Evolutionary conservation across 2,888 invertebrate species (phyloP), one percentile per base, ranked within the genome.

Genomic region (Dolichomitus sp.): DNA sequence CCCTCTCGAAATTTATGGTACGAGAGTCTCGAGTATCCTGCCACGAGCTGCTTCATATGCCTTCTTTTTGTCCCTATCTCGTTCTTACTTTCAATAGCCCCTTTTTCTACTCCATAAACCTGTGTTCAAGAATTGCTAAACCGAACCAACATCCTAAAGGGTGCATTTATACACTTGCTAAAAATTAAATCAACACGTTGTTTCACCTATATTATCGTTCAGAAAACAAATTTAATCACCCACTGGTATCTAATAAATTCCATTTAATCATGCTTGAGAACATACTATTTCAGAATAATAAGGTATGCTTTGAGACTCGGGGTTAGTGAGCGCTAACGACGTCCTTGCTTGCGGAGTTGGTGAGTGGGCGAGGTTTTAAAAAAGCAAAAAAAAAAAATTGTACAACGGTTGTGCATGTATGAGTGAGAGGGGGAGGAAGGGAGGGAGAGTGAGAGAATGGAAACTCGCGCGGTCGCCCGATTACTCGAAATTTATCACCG

Each of bases 1-100:
- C 63, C 75, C 84, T 85, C 85, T 86, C 80, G 80, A 87, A 89
- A 89, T 88, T 90, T 88, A 88, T 86, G 83, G 83, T 80, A 86
- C 85, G 85, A 88, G 85, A 87, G 81, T 86, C 85, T 82, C 69
- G 77, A 84, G 85, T 78, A 79, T 76, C 57, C 70, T 73, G 66
- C 61, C 45, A 63, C 50, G 66, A 76, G 59, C 45, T 69, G 45
- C 68, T 50, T 45, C 54, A 19, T 45, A 57, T 37, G 45, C 12
- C 68, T n/a, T 30, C n/a, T 50, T n/a, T 57, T 30, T 30, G 45
- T 75, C 52, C 69, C 17, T 50, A 52, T 74, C 70, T 42, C 70
- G 54, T 48, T 37, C 66, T 69, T 72, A 42, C 57, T 33, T 11
- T 66, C 79, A 33, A 33, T 65, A 57, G 63, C 23, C 27, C 48